Base-by-base conservation (phyloP, 2,888 invertebrate genomes). In the Pterobdella sp. region DNA sequence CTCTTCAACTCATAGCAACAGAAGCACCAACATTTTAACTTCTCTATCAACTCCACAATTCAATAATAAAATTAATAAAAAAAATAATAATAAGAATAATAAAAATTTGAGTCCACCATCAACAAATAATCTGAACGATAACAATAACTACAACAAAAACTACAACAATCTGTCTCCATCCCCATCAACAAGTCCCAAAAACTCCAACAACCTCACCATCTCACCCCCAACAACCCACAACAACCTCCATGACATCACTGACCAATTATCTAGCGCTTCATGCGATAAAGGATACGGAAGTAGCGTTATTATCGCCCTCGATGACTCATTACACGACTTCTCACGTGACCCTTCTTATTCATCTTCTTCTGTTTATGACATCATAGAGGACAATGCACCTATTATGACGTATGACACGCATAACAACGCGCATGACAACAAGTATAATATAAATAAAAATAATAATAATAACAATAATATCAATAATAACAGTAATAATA, bases 251-350 rank as follows among this genome's bases (percentile, higher is more conserved):
- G 36, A 42, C 2, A 52, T 52, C 69, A 49, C 63, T 10, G 71
- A 71, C 60, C 71, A 71, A 29, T 22, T 71, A 22, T 71, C 71
- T 4, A 56, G 71, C 36, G 34, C 71, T 14, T 71, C 71, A 22
- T 71, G 32, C 36, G 71, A 71, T 63, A 56, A 63, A 60, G 71
- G 71, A 22, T 71, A 71, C 71, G 71, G 71, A 22, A 71, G 71
- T 34, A 49, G 63, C 35, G 71, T 71, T 35, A 42, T 71, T 22
- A 56, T 56, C 35, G 34, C 60, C n/a, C 63, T 35, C 52, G 71
- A 71, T 4, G 60, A 35, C 34, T 71, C 71, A 0, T 18, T n/a
- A 10, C 7, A 35, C 32, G 29, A 42, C 26, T 18, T 36, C 34
- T 35, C 32, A 71, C 35, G 52, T 34, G 63, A 71, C 52, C 60